Evolutionary conservation across 2,797 vertebrate genomes (phyloP).

Genomic region (Sebastolobus alascanus): DNA sequence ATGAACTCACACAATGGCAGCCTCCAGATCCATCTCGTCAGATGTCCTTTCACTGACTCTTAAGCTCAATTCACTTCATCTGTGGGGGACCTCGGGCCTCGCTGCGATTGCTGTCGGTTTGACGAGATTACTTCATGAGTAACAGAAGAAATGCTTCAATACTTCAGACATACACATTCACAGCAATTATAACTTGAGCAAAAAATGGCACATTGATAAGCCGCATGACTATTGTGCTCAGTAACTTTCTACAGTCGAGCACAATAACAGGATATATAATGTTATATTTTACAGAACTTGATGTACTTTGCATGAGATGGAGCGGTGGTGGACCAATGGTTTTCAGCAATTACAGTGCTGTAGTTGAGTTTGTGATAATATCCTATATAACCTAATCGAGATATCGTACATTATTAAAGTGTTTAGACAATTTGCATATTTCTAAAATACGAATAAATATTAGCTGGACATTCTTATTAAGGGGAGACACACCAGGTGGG

Average conservation of each 20-base stretch:
- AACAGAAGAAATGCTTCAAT: conserved; percentile 18
- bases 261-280: background rate
- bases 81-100: background rate
- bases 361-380: conserved; percentile 22
- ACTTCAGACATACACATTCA: conserved; percentile 30
- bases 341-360: conserved; percentile 17
- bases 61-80: conserved; percentile 23
- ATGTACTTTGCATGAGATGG: conserved; percentile 3
- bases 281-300: conserved; percentile 26
- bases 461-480: background rate
- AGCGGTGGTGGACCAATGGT: conserved; percentile 9
- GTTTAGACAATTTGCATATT: conserved; percentile 3
- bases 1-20: conserved; percentile 56
- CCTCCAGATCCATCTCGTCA: conserved; percentile 55
- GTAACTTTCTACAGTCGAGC: conserved; percentile 5
- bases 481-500: too few species aligned
- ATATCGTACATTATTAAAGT: conserved; percentile 25
- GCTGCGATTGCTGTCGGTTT: conserved; percentile 36
- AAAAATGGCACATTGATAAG: conserved; percentile 26
- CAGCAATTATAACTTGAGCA: conserved; percentile 14
- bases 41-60: conserved; percentile 40
- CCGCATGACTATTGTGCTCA: conserved; percentile 25
- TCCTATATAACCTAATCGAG: conserved; percentile 25
- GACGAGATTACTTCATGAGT: conserved; percentile 30
- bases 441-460: conserved; percentile 9